Conservation (phyloP, 2,888 invertebrate species). For the Cylindroiulus punctatus region DNA sequence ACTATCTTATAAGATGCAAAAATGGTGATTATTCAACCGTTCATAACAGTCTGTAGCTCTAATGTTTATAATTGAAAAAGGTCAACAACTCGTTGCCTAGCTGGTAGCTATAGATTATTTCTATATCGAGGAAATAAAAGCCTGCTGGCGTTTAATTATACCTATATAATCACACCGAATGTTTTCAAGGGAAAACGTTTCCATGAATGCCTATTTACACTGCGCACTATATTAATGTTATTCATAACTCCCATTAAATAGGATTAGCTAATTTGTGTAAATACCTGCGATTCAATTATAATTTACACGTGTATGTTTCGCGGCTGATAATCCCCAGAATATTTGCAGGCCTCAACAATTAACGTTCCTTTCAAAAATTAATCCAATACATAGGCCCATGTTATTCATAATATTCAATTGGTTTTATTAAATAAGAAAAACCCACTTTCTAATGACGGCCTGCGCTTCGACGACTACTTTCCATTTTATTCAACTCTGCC, state of each 20-base stretch:
- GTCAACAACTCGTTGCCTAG: constrained; percentile 29
- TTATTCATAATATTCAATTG: background rate
- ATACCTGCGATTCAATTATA: background rate
- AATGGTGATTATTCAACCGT: background rate
- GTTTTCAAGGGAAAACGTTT: background rate
- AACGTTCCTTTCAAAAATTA: background rate
- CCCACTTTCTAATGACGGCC: background rate
- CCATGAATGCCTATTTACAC: background rate
- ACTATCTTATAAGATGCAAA: background rate
- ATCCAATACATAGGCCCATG: background rate
- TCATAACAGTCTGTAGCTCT: background rate
- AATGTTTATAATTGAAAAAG: constrained; percentile 5
- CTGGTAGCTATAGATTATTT: constrained; percentile 6
- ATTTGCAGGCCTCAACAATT: background rate
- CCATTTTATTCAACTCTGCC: background rate
- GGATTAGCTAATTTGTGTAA: constrained; percentile 2
- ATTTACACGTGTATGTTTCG: background rate
- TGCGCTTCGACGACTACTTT: background rate
- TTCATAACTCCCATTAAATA: background rate
- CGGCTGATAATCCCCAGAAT: background rate
- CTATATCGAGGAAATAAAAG: background rate
- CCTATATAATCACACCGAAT: background rate
- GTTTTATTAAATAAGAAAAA: background rate
- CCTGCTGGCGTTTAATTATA: background rate
- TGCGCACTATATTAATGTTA: background rate